These are phyloP conservation scores for Cheilosia grossa DNA, from an alignment of 2,888 invertebrate genomes.

Conservation along the genomic window DNA sequence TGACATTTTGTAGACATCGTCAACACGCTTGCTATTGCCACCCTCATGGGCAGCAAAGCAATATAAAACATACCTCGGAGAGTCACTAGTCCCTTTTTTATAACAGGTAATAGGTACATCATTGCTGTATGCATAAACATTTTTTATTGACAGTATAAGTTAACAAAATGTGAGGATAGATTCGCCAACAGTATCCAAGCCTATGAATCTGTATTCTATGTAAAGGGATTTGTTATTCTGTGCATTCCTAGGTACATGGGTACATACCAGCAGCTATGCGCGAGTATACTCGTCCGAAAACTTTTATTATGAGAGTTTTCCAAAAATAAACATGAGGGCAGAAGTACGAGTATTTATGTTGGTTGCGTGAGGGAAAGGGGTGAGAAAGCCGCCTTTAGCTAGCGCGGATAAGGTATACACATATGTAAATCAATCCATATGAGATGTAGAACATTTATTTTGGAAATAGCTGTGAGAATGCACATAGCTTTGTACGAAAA, in stretches of 20 bases:
- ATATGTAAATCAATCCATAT: conserved; percentile 13
- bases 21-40: conserved; percentile 6
- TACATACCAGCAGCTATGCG: conserved; percentile 2
- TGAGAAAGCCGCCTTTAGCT: conserved; percentile 23
- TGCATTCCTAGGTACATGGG: conserved; percentile 11
- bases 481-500: conserved; percentile 1
- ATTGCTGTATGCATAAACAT: conserved; percentile 20
- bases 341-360: conserved; percentile 15
- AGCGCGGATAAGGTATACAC: conserved; percentile 32
- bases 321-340: conserved; percentile 69
- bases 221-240: conserved; percentile 18
- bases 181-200: conserved; percentile 6
- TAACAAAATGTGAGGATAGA: conserved; percentile 31
- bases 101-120: not conserved
- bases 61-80: not conserved
- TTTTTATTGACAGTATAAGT: conserved; percentile 29
- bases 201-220: not conserved
- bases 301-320: conserved; percentile 57
- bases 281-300: conserved; percentile 34
- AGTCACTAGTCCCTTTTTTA: not conserved
- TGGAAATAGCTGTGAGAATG: conserved; percentile 37
- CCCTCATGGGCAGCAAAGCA: conserved; percentile 5
- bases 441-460: conserved; percentile 42
- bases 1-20: conserved; percentile 43
- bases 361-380: conserved; percentile 34